A percentile compares a stretch with the other conserved stretches of the same genome.
Conservation (phyloP, 2,888 invertebrate species). For the Dusona sp. region DNA sequence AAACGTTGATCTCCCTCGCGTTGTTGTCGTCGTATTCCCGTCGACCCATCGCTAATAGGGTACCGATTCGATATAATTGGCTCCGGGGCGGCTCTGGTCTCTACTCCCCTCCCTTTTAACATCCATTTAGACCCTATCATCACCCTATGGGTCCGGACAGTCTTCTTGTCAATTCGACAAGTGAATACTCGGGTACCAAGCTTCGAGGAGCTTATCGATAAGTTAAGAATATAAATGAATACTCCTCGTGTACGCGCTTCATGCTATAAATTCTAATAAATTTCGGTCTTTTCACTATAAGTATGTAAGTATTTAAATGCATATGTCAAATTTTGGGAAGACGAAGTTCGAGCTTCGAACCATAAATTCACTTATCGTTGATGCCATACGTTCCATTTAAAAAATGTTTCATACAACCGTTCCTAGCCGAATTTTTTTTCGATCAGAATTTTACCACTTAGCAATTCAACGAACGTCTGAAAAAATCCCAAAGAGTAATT, state of each 20-base stretch:
- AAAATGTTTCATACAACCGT: neutral
- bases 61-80: slow-evolving; percentile 70
- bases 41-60: slow-evolving; percentile 67
- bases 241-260: neutral
- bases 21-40: slow-evolving; percentile 58
- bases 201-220: slow-evolving; percentile 49
- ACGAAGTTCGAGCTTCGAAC: neutral
- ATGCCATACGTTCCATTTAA: neutral
- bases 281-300: neutral
- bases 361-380: neutral
- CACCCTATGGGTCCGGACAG: slow-evolving; percentile 41
- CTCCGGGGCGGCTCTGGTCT: slow-evolving; percentile 53
- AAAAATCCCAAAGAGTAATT: neutral
- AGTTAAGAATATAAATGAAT: slow-evolving; percentile 39
- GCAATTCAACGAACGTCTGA: neutral
- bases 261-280: neutral
- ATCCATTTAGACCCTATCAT: slow-evolving; percentile 47
- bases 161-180: slow-evolving; percentile 61
- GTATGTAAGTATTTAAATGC: neutral
- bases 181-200: slow-evolving; percentile 57
- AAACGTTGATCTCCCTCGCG: slow-evolving; percentile 60
- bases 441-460: neutral
- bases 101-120: slow-evolving; percentile 11
- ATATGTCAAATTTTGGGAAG: neutral
- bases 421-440: neutral